phyloP scores from a whole-genome alignment of 2,113 vertebrate genomes.

The Nesoenas mayeri region DNA sequence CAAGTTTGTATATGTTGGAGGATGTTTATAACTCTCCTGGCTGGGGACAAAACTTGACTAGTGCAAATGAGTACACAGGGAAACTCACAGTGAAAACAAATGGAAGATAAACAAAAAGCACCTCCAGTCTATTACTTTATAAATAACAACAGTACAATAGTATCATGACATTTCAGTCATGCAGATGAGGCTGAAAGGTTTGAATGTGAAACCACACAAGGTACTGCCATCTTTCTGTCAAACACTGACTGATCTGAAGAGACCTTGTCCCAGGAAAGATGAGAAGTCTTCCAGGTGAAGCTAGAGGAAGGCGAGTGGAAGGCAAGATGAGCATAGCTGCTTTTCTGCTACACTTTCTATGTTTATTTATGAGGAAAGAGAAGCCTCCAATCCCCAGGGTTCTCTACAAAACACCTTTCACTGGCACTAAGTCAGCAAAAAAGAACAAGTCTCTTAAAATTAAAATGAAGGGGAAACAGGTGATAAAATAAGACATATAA shows the following conservation, averaged over 20 bases:
- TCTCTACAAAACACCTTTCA: background rate
- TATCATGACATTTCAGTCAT: background rate
- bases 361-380: slow-evolving; percentile 37
- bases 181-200: background rate
- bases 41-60: background rate
- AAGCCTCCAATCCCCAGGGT: background rate
- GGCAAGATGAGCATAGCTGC: background rate
- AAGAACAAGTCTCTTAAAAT: slow-evolving; percentile 29
- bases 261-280: background rate
- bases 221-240: background rate
- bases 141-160: background rate
- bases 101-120: background rate
- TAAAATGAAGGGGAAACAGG: slow-evolving; percentile 44
- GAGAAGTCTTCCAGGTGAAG: background rate
- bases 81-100: background rate
- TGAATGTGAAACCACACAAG: background rate
- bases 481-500: slow-evolving; percentile 47
- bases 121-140: background rate
- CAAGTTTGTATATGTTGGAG: background rate
- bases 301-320: background rate
- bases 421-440: background rate
- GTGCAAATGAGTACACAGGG: background rate
- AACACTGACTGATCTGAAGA: background rate
- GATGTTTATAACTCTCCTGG: background rate
- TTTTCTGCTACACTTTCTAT: background rate